Evolutionary conservation across 37 sponge, comb jelly and placozoan species (phyloP), one percentile per base, ranked within the genome.

Genomic region (Spongia lamella): DNA sequence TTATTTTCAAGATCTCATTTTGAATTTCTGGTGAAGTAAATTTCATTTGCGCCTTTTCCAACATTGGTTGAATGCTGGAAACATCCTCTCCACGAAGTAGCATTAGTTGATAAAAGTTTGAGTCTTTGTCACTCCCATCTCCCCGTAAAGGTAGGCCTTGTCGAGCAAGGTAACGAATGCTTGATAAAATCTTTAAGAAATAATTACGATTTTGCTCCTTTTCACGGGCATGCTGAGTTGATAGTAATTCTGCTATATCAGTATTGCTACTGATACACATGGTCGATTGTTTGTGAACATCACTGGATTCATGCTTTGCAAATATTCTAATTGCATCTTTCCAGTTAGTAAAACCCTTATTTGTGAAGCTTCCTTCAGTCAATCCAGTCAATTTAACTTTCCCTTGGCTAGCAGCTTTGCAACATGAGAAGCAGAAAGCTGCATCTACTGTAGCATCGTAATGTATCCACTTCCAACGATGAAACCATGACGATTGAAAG

Each of bases 341-440:
- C 70, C 70, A 68, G 70, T 68, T 68, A 3, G 49, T 68, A 51
- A 68, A 68, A 22, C 70, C 70, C 21, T 3, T 68, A 25, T 47
- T 30, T 68, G 43, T 24, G 11, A 68, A 68, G 29, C 30, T 25
- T 68, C 25, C 25, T 51, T 68, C 70, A 2, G 14, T 30, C 26
- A 25, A 6, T 30, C 70, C 70, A n/a, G 70, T 30, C 21, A 68
- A 51, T 39, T 68, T 68, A 25, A 68, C 70, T 43, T 43, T 68
- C 3, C 70, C 70, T 30, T 4, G 21, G 50, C 29, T 68, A 3
- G 29, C 51, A n/a, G n/a, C n/a, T n/a, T n/a, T n/a, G n/a, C n/a
- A n/a, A n/a, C n/a, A n/a, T n/a, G n/a, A n/a, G n/a, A 68, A 68
- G 50, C 3, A 68, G 70, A 68, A 68, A 68, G 70, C 70, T 5